phyloP scores from a whole-genome alignment of 1,140 invertebrate genomes.

The Penaeus japonicus region DNA sequence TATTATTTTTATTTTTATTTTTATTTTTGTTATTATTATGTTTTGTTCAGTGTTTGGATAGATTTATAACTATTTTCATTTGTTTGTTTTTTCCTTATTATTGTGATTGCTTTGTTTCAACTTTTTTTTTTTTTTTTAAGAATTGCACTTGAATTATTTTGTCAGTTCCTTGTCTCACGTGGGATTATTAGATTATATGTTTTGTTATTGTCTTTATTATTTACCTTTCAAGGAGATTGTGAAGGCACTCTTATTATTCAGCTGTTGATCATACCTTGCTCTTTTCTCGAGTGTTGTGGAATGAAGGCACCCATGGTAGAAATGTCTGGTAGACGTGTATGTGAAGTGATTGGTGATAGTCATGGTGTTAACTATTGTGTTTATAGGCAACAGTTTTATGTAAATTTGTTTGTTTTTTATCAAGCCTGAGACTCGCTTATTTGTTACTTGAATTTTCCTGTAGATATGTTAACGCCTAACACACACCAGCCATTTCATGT shows the following conservation, averaged over 20 bases:
- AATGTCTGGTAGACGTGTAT: constrained; percentile 1
- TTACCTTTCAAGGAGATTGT: constrained; percentile 6
- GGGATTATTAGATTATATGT: constrained; percentile 25
- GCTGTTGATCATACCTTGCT: not conserved
- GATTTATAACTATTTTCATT: too few relatives aligned
- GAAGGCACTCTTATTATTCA: not conserved
- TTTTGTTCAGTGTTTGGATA: too few relatives aligned
- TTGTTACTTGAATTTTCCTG: not conserved
- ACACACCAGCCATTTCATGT: not conserved
- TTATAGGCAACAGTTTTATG: not conserved
- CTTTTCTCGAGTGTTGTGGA: constrained; percentile 25
- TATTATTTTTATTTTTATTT: too few relatives aligned
- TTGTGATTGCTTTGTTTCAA: constrained; percentile 1
- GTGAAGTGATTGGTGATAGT: not conserved
- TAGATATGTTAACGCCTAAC: not conserved
- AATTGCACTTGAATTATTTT: not conserved
- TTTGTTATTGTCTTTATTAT: constrained; percentile 17
- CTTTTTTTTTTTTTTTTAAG: constrained; percentile 19
- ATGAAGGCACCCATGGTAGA: constrained; percentile 18
- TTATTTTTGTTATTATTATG: too few relatives aligned
- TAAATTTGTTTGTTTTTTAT: not conserved
- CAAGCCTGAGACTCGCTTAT: not conserved
- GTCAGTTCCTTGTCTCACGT: constrained; percentile 46
- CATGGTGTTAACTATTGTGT: not conserved
- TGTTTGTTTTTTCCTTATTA: constrained; percentile 23